Evolutionary conservation across 2,888 invertebrate genomes (phyloP), one percentile per base, ranked within the genome.

Genomic region (Morinoia aosen): DNA sequence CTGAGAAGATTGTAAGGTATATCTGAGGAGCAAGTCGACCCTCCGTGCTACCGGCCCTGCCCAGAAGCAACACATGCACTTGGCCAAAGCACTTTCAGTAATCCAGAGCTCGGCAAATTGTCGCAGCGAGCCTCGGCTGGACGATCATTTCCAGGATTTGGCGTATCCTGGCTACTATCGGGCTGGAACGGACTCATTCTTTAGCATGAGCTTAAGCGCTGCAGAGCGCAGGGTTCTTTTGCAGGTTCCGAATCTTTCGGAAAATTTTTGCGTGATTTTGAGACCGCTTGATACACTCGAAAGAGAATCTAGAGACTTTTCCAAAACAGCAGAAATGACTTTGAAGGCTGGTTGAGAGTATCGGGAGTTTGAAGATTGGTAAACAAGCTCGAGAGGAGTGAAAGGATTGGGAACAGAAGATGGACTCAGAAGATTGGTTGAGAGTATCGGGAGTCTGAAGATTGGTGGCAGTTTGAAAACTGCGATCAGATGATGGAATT

Each of bases 101-200:
- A 76, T 76, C 76, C 76, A 76, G 76, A 76, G 33, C 19, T 76
- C 25, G 76, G 76, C 76, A 76, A 76, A 76, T 76, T 76, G 76
- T 76, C 61, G 76, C 76, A 76, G 76, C 76, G 76, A 76, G 76
- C 10, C 76, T 76, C 76, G 19, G 25, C 76, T 76, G 76, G 19
- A 33, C 76, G 25, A 76, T 76, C 76, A 76, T 76, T 76, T 76
- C 76, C 76, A 76, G 76, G 76, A 76, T 76, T 76, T 76, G 76
- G 76, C 76, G 76, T 76, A 76, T 76, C 76, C 76, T 76, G 76
- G 76, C 19, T 76, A 76, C 76, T 76, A 76, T 76, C 76, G 76
- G 76, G 25, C 76, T 76, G 76, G 76, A 76, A 76, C 76, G 76
- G 76, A 76, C 76, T 76, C 76, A 33, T 76, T 76, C 76, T 76